Base-by-base conservation (phyloP, 1,140 invertebrate genomes). In the Vanessa atalanta region DNA sequence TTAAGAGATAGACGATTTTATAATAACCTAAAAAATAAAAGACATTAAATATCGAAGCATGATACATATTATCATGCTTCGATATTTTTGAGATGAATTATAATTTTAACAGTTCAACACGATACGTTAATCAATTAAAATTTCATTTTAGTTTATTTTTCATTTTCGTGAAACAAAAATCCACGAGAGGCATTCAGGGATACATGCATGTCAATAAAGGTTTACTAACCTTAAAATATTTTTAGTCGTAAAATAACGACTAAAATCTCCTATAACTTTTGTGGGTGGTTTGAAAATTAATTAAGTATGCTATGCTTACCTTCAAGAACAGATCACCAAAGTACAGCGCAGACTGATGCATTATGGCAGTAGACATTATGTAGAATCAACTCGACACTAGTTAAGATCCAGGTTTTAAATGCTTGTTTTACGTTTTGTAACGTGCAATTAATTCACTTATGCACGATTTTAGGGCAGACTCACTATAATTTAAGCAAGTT, bases 331-430 rank as follows among this genome's bases (percentile, higher is more conserved):
- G 85, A 86, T 93, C 93, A 88, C 92, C 92, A 92, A 93, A 89
- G 70, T 93, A 93, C 85, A 93, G 85, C 85, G 91, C 89, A 90
- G 93, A 92, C 91, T 93, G 93, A 86, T 93, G 92, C 91, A 93
- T 93, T 87, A 93, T 93, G 81, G 93, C 93, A 86, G 93, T 93
- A 89, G 92, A 93, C 93, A 93, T 93, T 89, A 84, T 92, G 86
- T 79, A 84, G 83, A 84, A 85, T 74, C 76, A 88, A 87, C 78
- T 90, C 81, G 84, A 77, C 89, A 91, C 88, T 90, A 83, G 83
- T 80, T 83, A 78, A 76, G 79, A 90, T 92, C 90, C 90, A 90
- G 89, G 82, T 81, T 88, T 89, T 77, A 80, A 75, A 64, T 78
- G 76, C 70, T 83, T 80, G 43, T 82, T 80, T 78, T 78, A 82